Evolutionary conservation across 1,140 invertebrate species (phyloP).

Genomic region (Drosophila pachea): DNA sequence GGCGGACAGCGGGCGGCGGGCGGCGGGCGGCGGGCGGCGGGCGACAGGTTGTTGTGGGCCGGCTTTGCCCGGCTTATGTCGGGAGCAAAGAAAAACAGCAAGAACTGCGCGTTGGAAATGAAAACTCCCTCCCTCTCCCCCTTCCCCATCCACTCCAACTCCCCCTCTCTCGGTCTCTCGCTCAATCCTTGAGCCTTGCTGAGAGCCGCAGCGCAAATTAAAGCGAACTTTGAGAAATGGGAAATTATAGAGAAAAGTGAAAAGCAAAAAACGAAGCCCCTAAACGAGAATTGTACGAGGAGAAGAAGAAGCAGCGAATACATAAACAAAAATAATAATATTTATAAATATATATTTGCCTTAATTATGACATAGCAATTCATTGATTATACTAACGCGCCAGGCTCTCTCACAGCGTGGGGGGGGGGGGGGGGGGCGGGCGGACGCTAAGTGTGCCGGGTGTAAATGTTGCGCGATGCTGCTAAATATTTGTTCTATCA

Average conservation of each 20-base stretch:
- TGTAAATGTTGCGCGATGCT: constrained; percentile 54
- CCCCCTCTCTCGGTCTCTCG: too few species aligned
- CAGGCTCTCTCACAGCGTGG: neutral
- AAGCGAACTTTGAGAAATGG: too few species aligned
- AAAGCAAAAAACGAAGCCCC: neutral
- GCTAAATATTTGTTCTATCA: constrained; percentile 75
- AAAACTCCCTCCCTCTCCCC: too few species aligned
- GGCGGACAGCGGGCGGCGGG: too few species aligned
- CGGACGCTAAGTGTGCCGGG: constrained; percentile 19
- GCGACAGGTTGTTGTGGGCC: too few species aligned
- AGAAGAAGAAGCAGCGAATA: neutral
- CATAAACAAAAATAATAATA: neutral
- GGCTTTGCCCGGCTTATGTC: too few species aligned
- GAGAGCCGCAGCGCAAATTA: neutral
- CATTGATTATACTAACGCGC: constrained; percentile 15
- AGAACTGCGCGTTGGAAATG: too few species aligned
- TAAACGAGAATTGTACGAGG: too few species aligned
- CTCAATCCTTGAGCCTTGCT: too few species aligned
- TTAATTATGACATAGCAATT: constrained; percentile 39
- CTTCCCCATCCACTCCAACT: too few species aligned
- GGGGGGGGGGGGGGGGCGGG: neutral
- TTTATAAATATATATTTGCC: constrained; percentile 3
- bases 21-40: too few species aligned
- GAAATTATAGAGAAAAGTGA: neutral
- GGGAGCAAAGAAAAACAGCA: too few species aligned